Conservation (phyloP, 2,888 invertebrate species). For the Spicauda simplicius region DNA sequence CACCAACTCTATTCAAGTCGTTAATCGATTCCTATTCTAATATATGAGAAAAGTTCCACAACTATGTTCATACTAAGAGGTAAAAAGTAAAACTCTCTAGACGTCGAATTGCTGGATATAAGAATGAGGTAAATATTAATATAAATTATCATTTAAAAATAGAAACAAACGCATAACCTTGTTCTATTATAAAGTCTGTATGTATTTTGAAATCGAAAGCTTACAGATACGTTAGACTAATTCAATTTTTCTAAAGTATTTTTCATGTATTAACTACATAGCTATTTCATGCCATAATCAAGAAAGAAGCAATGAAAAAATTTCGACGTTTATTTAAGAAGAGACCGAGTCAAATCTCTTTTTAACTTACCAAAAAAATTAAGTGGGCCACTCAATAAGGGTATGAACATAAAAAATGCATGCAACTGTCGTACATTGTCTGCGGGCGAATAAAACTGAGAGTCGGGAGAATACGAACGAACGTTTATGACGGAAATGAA, state of each 20-base stretch:
- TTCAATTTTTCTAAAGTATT: too few relatives aligned
- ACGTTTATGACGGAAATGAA: constrained; percentile 66
- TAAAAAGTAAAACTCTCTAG: neutral
- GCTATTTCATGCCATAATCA: neutral
- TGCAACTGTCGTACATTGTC: constrained; percentile 53
- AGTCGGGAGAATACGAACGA: constrained; percentile 50
- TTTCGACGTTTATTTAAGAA: neutral
- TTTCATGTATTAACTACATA: too few relatives aligned
- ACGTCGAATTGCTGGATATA: neutral
- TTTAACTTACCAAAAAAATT: constrained; percentile 6
- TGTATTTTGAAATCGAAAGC: too few relatives aligned
- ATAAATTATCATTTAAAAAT: neutral
- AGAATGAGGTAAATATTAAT: neutral
- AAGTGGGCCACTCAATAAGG: constrained; percentile 8
- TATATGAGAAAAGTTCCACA: constrained; percentile 8
- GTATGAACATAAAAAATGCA: constrained; percentile 42
- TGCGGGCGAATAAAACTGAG: constrained; percentile 56
- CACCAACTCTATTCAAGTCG: constrained; percentile 62
- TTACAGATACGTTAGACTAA: too few relatives aligned
- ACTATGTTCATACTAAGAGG: neutral
- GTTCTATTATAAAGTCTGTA: too few relatives aligned
- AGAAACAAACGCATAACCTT: too few relatives aligned
- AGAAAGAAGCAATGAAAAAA: neutral
- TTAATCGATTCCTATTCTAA: constrained; percentile 49
- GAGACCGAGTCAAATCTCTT: neutral